These are phyloP conservation scores for Cygnus atratus DNA, from an alignment of 2,113 vertebrate species.

Conservation along the genomic window DNA sequence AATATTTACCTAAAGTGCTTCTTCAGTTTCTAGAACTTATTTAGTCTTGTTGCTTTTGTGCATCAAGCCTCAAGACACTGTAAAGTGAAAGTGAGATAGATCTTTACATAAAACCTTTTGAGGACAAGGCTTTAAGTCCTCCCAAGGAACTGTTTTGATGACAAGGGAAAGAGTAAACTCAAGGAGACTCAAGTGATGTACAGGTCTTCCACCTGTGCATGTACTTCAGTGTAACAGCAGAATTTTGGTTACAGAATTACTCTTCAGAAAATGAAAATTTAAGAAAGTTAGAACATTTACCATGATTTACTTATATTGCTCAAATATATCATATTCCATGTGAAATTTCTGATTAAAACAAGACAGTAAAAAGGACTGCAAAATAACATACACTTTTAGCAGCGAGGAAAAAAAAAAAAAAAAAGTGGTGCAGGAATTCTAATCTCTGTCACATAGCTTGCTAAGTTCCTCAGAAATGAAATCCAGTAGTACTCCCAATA, in stretches of 20 bases:
- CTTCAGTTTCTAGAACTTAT: background rate
- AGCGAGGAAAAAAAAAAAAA: rapidly evolving
- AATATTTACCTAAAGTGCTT: background rate
- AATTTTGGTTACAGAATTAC: background rate
- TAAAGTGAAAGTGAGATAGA: background rate
- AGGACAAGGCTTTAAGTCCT: background rate
- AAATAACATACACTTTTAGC: background rate
- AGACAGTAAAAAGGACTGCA: background rate
- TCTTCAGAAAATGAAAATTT: background rate
- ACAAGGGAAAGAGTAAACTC: background rate
- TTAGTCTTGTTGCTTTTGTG: background rate
- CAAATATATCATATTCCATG: background rate
- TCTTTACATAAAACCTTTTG: background rate
- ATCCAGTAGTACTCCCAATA: background rate
- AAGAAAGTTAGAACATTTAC: background rate
- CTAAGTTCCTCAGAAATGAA: background rate
- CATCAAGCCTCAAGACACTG: background rate
- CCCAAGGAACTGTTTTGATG: background rate
- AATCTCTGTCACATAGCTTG: background rate
- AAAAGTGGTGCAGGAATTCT: background rate
- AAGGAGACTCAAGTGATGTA: background rate
- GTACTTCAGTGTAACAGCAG: background rate
- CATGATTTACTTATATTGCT: background rate
- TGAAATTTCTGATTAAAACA: background rate
- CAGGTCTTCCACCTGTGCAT: background rate